phyloP scores from a whole-genome alignment of 2,113 vertebrate genomes.

The Oceanodroma tethys region DNA sequence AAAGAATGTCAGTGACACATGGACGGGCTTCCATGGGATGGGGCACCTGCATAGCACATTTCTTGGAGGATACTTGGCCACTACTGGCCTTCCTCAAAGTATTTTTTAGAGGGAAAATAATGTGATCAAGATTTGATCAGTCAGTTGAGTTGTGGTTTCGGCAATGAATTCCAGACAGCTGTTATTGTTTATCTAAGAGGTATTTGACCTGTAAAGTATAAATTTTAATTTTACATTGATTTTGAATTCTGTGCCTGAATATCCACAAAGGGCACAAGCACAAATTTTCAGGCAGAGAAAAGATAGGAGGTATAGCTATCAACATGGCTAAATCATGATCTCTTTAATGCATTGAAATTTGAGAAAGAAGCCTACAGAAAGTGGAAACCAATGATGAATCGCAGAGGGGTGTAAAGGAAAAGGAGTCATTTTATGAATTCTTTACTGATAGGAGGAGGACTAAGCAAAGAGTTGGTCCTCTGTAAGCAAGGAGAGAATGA shows the following conservation, averaged over 20 bases:
- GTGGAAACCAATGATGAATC: background rate
- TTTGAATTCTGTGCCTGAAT: background rate
- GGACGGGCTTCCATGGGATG: background rate
- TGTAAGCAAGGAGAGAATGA: background rate
- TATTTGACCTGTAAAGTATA: background rate
- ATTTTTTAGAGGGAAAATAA: background rate
- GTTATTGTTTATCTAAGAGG: background rate
- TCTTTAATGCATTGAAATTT: background rate
- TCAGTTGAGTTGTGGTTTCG: background rate
- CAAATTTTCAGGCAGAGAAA: background rate
- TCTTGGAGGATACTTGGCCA: background rate
- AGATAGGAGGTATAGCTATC: background rate
- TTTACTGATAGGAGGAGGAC: background rate
- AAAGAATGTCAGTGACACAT: background rate
- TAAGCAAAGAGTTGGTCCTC: background rate
- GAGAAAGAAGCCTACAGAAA: background rate
- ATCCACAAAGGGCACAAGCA: background rate
- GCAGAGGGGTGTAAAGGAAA: background rate
- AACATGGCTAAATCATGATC: background rate
- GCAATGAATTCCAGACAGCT: background rate
- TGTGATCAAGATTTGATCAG: background rate
- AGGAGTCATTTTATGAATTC: background rate
- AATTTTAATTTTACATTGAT: background rate
- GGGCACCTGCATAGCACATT: too few species aligned
- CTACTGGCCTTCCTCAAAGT: background rate